Evolutionary conservation across 2,888 invertebrate species (phyloP).

Genomic region (Chymomyza fuscimana): DNA sequence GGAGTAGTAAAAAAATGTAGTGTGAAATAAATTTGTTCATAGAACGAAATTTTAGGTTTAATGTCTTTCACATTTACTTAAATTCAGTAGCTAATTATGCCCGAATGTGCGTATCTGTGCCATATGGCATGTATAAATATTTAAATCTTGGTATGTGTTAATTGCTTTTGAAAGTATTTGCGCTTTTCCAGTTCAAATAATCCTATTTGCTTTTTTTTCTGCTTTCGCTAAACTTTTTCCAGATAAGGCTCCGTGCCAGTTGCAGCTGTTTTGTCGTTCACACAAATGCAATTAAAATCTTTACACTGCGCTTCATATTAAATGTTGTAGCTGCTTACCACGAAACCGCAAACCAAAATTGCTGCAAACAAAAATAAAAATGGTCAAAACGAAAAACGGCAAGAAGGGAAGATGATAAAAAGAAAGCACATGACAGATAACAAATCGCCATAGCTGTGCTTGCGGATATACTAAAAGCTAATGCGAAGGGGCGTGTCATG

Average conservation of each 20-base stretch:
- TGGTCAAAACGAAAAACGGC: neutral
- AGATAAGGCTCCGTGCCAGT: slow-evolving; percentile 26
- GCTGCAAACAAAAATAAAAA: neutral
- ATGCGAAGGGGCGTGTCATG: neutral
- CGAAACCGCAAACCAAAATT: slow-evolving; percentile 22
- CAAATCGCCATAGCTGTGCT: slow-evolving; percentile 48
- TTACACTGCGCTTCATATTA: slow-evolving; percentile 20
- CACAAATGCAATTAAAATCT: slow-evolving; percentile 64
- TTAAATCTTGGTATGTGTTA: neutral
- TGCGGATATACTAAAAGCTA: neutral
- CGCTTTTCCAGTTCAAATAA: neutral
- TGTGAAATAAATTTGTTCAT: too few species aligned
- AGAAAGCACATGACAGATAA: slow-evolving; percentile 55
- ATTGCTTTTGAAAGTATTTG: neutral
- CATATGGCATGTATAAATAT: neutral
- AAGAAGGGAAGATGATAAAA: slow-evolving; percentile 1
- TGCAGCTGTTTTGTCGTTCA: slow-evolving; percentile 32
- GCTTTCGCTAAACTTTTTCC: too few species aligned
- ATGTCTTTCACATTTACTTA: too few species aligned
- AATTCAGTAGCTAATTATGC: too few species aligned
- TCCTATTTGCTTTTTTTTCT: neutral
- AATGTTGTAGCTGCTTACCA: slow-evolving; percentile 26
- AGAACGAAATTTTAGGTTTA: too few species aligned
- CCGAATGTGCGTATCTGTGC: too few species aligned
- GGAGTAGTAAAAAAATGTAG: too few species aligned